Evolutionary conservation across 2,888 invertebrate genomes (phyloP).

Genomic region (Alentia gelatinosa): DNA sequence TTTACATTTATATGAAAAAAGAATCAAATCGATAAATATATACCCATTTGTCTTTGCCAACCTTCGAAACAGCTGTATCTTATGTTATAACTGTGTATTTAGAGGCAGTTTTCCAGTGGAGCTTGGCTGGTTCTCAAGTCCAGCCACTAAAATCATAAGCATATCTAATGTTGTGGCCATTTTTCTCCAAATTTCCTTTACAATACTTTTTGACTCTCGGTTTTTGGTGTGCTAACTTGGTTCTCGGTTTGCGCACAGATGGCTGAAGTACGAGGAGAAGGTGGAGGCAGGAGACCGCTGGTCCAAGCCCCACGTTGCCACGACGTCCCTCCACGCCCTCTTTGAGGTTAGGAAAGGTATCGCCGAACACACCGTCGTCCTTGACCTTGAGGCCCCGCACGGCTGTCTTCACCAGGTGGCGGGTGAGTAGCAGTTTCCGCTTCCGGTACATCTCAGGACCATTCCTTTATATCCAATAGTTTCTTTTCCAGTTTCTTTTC

Average conservation of each 20-base stretch:
- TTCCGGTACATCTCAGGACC: not conserved
- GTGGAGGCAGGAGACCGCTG: slow-evolving; percentile 99
- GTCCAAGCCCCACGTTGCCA: slow-evolving; percentile 96
- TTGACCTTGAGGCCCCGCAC: slow-evolving; percentile 53
- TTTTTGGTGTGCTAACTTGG: too few relatives aligned
- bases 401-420: slow-evolving; percentile 56
- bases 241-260: slow-evolving; percentile 72
- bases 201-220: too few relatives aligned
- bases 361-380: slow-evolving; percentile 86
- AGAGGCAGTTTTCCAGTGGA: too few relatives aligned
- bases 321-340: slow-evolving; percentile 95
- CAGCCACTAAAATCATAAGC: too few relatives aligned
- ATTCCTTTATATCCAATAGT: not conserved
- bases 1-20: too few relatives aligned
- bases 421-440: slow-evolving; percentile 22
- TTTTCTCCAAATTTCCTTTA: not conserved
- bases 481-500: too few relatives aligned
- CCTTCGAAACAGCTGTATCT: too few relatives aligned
- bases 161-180: too few relatives aligned
- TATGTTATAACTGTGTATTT: too few relatives aligned
- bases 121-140: too few relatives aligned
- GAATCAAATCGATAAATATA: too few relatives aligned
- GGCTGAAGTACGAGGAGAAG: slow-evolving; percentile 85
- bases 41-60: too few relatives aligned
- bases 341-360: slow-evolving; percentile 96